Evolutionary conservation across 2,888 invertebrate species (phyloP), one percentile per base, ranked within the genome.

Genomic region (Drosophila hamatofila): DNA sequence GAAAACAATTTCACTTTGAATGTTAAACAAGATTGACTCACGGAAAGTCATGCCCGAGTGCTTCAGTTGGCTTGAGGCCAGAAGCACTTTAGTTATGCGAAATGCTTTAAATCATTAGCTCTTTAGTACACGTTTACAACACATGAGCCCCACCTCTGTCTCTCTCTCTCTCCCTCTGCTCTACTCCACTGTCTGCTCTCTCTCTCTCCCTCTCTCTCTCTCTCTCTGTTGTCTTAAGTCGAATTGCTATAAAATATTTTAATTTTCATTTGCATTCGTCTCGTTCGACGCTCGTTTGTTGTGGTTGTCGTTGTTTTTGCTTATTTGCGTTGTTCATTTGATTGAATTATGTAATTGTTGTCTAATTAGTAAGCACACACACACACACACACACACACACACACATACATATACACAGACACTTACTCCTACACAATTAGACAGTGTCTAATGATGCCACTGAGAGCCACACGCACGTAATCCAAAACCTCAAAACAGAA

Each of bases 281-380:
- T 74, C 51, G 66, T 78, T 63, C 60, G 51, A 54, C 21, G 70
- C 49, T 72, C 44, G 65, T 56, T 76, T 54, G 66, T 67, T 76
- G 74, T 76, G 64, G 66, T 58, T 66, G 74, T 77, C 56, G 74
- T 80, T 71, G 68, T 52, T 79, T 71, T 77, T 67, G 72, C 72
- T 78, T 65, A 79, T 79, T 80, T 82, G 71, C 67, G 68, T 77
- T 83, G 83, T 84, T 84, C 71, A 84, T 81, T 88, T 88, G 89
- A 89, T 84, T 84, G 84, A 89, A 75, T 88, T 84, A 80, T 84
- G 85, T 83, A 88, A 89, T 89, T 84, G 84, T 85, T 79, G 85
- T 89, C 68, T 89, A 85, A 87, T 82, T 80, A 77, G 74, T 77
- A 72, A 83, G 79, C 79, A 78, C 84, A 78, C 72, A 57, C 80